Percentiles rank a stretch among this genome's conserved stretches.
These are phyloP conservation scores for Sisyra nigra DNA, from an alignment of 2,888 invertebrate genomes.

Conservation along the genomic window DNA sequence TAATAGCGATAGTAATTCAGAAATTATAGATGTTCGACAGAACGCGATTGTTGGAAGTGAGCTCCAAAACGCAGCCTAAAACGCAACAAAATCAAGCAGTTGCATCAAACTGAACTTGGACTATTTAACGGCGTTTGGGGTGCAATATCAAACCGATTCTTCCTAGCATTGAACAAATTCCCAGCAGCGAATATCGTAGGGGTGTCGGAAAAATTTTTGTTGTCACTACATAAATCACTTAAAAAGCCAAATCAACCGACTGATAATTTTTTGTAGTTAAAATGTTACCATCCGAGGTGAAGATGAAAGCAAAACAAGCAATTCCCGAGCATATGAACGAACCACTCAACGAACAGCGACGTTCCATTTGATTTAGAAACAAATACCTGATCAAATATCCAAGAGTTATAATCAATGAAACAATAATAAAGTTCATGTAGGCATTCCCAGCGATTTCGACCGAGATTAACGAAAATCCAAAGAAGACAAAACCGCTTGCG, in stretches of 20 bases:
- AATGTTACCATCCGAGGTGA: constrained; percentile 8
- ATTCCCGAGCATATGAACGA: constrained; percentile 44
- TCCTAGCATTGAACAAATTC: constrained; percentile 46
- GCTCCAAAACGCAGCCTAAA: constrained; percentile 24
- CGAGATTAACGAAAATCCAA: constrained; percentile 63
- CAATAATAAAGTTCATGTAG: constrained; percentile 62
- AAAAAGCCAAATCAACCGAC: not conserved
- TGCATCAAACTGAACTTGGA: not conserved
- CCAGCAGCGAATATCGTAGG: constrained; percentile 42
- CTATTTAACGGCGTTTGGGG: constrained; percentile 43
- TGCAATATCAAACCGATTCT: constrained; percentile 46
- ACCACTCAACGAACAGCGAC: constrained; percentile 42
- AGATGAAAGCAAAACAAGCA: constrained; percentile 26
- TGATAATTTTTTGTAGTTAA: too few species aligned
- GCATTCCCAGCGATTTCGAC: constrained; percentile 58
- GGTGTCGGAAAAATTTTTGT: constrained; percentile 52
- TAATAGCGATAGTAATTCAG: constrained; percentile 41
- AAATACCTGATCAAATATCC: constrained; percentile 47
- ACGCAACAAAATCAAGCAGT: too few species aligned
- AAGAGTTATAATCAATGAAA: constrained; percentile 53
- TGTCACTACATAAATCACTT: constrained; percentile 43
- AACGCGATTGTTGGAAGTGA: constrained; percentile 42
- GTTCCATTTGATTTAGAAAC: constrained; percentile 44
- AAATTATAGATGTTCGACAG: constrained; percentile 40
- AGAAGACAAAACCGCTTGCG: constrained; percentile 62